These are phyloP conservation scores for Ptychadena robeensis DNA, from an alignment of 2,797 vertebrate species.

Conservation along the genomic window DNA sequence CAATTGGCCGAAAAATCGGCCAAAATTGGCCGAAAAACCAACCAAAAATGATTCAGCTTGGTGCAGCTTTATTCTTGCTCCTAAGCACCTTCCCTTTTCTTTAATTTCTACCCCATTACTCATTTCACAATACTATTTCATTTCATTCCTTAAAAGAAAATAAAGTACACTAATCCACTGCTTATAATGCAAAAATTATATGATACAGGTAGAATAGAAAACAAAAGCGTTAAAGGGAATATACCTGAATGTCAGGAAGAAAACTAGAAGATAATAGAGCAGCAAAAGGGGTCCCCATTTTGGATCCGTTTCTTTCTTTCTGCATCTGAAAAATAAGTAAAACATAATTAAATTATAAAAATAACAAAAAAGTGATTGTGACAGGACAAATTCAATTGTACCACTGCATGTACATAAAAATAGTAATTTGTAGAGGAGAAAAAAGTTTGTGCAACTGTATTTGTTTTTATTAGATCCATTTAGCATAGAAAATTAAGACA, in stretches of 20 bases:
- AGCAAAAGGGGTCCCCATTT: neutral
- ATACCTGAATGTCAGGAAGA: conserved; percentile 31
- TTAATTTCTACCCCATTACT: no score
- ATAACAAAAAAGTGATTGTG: neutral
- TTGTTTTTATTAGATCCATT: no score
- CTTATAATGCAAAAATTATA: neutral
- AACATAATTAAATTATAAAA: conserved; percentile 6
- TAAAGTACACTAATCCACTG: neutral
- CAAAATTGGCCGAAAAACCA: no score
- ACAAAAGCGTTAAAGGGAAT: neutral
- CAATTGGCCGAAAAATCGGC: no score
- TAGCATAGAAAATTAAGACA: no score
- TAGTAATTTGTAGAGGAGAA: no score
- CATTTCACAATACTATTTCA: no score
- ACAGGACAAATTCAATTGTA: neutral
- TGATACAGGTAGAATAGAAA: neutral
- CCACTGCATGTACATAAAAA: neutral
- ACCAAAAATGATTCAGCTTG: neutral
- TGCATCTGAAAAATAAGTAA: conserved; percentile 31
- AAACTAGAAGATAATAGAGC: neutral
- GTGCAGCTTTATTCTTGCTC: no score
- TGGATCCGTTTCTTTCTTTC: neutral
- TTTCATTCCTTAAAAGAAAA: no score
- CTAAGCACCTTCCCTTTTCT: no score
- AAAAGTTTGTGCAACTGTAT: no score